Conservation (phyloP, 1,140 invertebrate genomes). For the Metaphire vulgaris region DNA sequence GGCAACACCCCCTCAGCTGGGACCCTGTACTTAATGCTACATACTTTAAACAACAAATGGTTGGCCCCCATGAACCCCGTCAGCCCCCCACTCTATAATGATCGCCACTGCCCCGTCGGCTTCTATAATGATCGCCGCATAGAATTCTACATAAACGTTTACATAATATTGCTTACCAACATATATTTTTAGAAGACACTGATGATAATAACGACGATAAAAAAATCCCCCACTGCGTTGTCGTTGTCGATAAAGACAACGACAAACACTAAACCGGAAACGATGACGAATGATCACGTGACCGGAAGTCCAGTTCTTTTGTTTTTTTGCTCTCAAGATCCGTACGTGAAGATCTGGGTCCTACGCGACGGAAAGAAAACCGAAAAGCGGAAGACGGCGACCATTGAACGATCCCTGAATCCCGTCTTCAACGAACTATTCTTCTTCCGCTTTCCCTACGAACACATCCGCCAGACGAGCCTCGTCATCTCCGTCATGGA, state of each 20-base stretch:
- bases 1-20: no score
- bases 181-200: background rate
- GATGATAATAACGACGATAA: background rate
- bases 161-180: background rate
- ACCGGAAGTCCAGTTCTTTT: no score
- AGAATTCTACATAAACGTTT: no score
- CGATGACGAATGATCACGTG: background rate
- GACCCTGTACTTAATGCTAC: no score
- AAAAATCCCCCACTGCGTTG: background rate
- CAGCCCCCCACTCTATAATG: no score
- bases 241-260: background rate
- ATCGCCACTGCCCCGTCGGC: no score
- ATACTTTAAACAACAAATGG: no score
- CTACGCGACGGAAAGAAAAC: conserved; percentile 55
- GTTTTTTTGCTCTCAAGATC: conserved; percentile 51
- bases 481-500: conserved; percentile 81
- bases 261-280: background rate
- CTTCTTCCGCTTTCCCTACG: conserved; percentile 57
- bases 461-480: conserved; percentile 73
- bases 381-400: conserved; percentile 60
- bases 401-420: conserved; percentile 57
- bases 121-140: no score
- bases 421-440: conserved; percentile 61
- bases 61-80: no score
- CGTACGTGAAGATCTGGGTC: conserved; percentile 59